Evolutionary conservation across 2,888 invertebrate genomes (phyloP).

Genomic region (Odiellus spinosus): DNA sequence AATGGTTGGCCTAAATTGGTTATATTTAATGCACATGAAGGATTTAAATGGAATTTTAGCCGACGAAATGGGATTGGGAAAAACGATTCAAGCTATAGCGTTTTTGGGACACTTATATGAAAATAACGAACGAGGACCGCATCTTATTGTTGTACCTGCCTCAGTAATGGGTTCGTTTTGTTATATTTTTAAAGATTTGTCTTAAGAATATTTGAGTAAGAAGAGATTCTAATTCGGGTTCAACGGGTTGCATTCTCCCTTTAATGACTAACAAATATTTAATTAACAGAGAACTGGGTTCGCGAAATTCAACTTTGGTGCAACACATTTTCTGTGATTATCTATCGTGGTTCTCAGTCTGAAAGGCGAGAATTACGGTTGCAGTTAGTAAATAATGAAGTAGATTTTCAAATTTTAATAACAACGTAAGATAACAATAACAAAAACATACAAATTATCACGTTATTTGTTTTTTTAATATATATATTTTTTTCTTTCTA

Average conservation of each 20-base stretch:
- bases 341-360: conserved; percentile 71
- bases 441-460: too few species aligned
- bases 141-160: conserved; percentile 88
- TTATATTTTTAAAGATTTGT: neutral
- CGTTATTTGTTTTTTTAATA: neutral
- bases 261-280: conserved; percentile 32
- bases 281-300: conserved; percentile 32
- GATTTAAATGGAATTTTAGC: conserved; percentile 86
- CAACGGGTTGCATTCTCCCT: neutral
- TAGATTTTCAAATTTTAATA: conserved; percentile 64
- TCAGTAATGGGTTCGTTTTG: conserved; percentile 61
- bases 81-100: conserved; percentile 80
- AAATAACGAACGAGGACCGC: conserved; percentile 51
- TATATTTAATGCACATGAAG: conserved; percentile 71
- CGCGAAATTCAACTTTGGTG: conserved; percentile 33
- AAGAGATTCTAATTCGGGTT: too few species aligned
- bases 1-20: conserved; percentile 79
- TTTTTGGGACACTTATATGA: conserved; percentile 79
- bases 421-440: conserved; percentile 55
- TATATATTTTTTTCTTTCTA: too few species aligned
- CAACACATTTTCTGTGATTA: conserved; percentile 38
- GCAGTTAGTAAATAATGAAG: conserved; percentile 52
- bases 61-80: conserved; percentile 93
- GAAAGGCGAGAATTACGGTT: conserved; percentile 62
- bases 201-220: too few species aligned